Evolutionary conservation across 2,888 invertebrate genomes (phyloP).

Genomic region (Elegia similella): DNA sequence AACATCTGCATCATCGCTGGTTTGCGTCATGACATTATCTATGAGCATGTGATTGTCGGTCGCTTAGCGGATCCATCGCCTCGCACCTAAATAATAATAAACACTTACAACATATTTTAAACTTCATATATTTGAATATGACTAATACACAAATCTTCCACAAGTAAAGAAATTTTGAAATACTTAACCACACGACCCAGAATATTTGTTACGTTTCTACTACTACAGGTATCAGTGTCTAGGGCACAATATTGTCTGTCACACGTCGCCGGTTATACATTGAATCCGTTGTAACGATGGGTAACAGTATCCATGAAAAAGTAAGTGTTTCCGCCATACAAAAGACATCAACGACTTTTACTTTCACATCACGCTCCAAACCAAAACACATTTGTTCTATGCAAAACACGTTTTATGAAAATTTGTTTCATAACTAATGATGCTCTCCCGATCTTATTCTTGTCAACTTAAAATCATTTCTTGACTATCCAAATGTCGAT

Average conservation of each 20-base stretch:
- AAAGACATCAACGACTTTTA: conserved; percentile 11
- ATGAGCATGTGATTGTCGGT: not conserved
- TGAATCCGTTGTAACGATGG: no score
- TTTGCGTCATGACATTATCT: not conserved
- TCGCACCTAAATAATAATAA: not conserved
- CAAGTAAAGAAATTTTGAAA: no score
- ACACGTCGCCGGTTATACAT: no score
- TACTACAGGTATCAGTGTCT: no score
- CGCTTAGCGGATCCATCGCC: not conserved
- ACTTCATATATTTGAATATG: not conserved
- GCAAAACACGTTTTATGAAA: not conserved
- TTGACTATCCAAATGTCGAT: no score
- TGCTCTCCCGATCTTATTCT: no score
- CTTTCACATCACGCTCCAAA: not conserved
- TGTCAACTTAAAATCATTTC: no score
- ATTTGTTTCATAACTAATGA: no score
- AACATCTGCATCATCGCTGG: not conserved
- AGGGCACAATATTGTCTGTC: no score
- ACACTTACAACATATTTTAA: not conserved
- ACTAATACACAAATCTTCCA: no score
- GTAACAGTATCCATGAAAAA: not conserved
- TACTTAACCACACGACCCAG: no score
- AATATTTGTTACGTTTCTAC: no score
- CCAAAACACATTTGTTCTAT: not conserved
- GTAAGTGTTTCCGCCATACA: not conserved